Evolutionary conservation across 2,113 vertebrate species (phyloP).

Genomic region (Philantomba maxwellii): DNA sequence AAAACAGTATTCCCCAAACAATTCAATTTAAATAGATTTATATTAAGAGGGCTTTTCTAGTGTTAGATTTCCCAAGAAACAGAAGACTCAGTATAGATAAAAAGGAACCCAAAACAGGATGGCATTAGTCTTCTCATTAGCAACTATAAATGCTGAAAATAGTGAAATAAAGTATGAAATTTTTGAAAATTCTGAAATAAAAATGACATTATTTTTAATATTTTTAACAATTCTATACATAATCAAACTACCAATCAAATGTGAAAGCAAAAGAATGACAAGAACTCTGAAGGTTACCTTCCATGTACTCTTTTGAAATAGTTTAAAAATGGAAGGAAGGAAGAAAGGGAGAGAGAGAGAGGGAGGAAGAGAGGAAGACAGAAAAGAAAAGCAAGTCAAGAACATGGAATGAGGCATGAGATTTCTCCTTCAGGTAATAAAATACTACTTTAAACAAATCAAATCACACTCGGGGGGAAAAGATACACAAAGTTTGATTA

Average conservation of each 20-base stretch:
- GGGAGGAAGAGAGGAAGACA: background rate
- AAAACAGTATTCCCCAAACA: background rate
- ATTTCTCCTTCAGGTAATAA: background rate
- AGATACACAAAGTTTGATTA: background rate
- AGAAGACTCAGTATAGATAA: background rate
- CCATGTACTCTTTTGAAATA: background rate
- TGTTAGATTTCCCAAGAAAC: background rate
- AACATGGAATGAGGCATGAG: background rate
- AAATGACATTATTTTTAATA: background rate
- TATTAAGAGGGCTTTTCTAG: background rate
- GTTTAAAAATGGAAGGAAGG: background rate
- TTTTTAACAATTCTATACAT: background rate
- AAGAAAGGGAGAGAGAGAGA: background rate
- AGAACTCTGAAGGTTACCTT: background rate
- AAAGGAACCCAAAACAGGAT: background rate
- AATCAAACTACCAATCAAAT: background rate
- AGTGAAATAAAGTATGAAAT: background rate
- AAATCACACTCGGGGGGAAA: background rate
- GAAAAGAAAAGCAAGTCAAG: background rate
- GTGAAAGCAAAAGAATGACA: background rate
- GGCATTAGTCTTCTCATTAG: background rate
- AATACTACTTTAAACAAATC: background rate
- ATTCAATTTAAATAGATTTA: background rate
- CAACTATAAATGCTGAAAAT: background rate
- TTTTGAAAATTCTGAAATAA: background rate